A percentile compares a stretch with the other conserved stretches of the same genome.
Conservation (phyloP, 1,140 invertebrate genomes). For the Drosophila punjabiensis region DNA sequence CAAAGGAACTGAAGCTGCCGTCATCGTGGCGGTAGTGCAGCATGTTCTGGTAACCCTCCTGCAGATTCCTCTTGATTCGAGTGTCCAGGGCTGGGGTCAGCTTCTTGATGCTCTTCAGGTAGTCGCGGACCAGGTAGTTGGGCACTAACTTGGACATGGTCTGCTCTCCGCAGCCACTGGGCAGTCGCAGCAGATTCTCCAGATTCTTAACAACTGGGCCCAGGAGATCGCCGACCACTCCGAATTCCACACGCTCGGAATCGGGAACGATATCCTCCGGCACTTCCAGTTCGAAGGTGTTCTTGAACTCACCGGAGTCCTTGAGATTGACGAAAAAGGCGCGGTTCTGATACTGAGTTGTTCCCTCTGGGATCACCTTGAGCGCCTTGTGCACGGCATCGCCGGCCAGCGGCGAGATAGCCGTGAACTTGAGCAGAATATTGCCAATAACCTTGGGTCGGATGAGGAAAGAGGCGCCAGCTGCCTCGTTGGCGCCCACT, state of each 20-base stretch:
- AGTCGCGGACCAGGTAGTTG: constrained; percentile 94
- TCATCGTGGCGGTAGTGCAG: constrained; percentile 95
- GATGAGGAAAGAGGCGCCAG: constrained; percentile 92
- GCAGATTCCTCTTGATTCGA: constrained; percentile 91
- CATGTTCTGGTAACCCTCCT: constrained; percentile 97
- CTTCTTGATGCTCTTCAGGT: constrained; percentile 86
- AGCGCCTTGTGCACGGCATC: constrained; percentile 91
- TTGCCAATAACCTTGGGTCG: constrained; percentile 90
- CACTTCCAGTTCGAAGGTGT: constrained; percentile 89
- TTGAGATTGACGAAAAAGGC: constrained; percentile 92
- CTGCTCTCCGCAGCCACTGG: constrained; percentile 97
- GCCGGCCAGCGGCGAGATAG: constrained; percentile 89
- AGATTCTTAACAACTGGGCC: constrained; percentile 91
- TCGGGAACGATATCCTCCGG: constrained; percentile 90
- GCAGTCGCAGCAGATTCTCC: constrained; percentile 92
- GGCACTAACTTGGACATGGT: constrained; percentile 97
- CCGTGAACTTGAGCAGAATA: constrained; percentile 91
- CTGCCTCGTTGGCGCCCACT: constrained; percentile 89
- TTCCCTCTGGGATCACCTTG: constrained; percentile 92
- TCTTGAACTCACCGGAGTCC: constrained; percentile 86
- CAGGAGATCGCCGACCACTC: constrained; percentile 91
- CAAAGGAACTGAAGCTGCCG: constrained; percentile 98
- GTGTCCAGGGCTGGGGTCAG: constrained; percentile 87
- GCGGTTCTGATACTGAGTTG: constrained; percentile 91
- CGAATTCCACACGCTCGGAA: constrained; percentile 90